Evolutionary conservation across 30 jellyfish, hydroid and myxozoan genomes (phyloP).

Genomic region (Nemopilema nomurai): DNA sequence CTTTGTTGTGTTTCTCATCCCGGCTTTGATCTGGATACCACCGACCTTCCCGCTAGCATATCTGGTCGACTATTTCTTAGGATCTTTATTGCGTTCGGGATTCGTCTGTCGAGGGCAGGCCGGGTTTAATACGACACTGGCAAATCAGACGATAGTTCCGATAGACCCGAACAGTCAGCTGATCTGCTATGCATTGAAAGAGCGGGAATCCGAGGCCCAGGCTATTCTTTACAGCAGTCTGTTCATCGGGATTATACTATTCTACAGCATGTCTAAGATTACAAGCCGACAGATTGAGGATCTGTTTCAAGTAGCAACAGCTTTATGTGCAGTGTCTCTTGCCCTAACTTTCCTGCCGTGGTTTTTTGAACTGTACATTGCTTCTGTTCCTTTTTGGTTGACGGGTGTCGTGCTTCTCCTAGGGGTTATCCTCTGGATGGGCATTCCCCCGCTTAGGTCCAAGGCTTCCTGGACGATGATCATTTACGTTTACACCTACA

Average conservation of each 20-base stretch:
- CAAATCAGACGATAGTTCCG: neutral
- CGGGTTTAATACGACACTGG: neutral
- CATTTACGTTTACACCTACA: slow-evolving; percentile 49
- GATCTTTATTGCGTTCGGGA: slow-evolving; percentile 44
- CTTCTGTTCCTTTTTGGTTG: slow-evolving; percentile 57
- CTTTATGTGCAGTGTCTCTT: slow-evolving; percentile 15
- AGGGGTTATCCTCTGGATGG: slow-evolving; percentile 76
- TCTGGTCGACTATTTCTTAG: slow-evolving; percentile 50
- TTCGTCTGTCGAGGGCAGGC: slow-evolving; percentile 54
- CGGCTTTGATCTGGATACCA: slow-evolving; percentile 76
- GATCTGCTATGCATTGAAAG: slow-evolving; percentile 41
- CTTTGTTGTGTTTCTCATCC: slow-evolving; percentile 58
- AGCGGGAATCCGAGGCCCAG: slow-evolving; percentile 9
- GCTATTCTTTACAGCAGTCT: slow-evolving; percentile 20
- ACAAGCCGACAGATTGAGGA: slow-evolving; percentile 10
- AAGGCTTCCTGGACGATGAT: slow-evolving; percentile 78
- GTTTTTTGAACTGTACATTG: slow-evolving; percentile 65
- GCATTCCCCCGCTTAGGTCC: slow-evolving; percentile 73
- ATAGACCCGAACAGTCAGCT: too few relatives aligned
- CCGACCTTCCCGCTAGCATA: slow-evolving; percentile 73
- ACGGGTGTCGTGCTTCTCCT: slow-evolving; percentile 32
- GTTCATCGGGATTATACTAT: slow-evolving; percentile 15
- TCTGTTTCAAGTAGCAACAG: slow-evolving; percentile 13
- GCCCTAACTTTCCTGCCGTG: slow-evolving; percentile 75
- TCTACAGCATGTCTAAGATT: slow-evolving; percentile 19